A percentile compares a stretch with the other conserved stretches of the same genome.
These are phyloP conservation scores for Pitangus sulphuratus DNA, from an alignment of 2,797 vertebrate species.

Conservation along the genomic window DNA sequence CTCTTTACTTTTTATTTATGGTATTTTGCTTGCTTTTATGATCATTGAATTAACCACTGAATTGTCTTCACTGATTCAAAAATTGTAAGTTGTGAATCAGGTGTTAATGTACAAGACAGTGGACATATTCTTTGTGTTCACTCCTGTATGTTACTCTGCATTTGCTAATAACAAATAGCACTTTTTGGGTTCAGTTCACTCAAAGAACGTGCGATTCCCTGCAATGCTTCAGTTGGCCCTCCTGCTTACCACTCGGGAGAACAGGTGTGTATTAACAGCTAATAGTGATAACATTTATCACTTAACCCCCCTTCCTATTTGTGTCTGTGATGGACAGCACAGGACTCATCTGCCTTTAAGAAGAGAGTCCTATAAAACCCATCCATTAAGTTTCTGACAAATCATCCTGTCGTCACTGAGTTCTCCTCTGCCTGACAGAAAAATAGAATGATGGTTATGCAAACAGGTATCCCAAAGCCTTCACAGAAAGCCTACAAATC, in stretches of 20 bases:
- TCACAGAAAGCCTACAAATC: not conserved
- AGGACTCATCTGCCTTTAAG: not conserved
- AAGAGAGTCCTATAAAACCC: not conserved
- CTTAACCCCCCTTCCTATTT: not conserved
- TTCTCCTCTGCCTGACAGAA: not conserved
- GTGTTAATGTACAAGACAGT: not conserved
- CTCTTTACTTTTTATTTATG: not conserved
- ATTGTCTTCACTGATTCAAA: not conserved
- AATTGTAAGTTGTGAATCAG: not conserved
- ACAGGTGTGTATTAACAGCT: not conserved
- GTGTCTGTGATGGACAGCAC: not conserved
- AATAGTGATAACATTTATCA: not conserved
- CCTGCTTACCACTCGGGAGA: not conserved
- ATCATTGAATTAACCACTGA: not conserved
- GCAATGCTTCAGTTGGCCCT: not conserved
- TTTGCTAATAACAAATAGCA: not conserved
- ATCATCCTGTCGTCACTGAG: not conserved
- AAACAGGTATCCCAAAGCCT: not conserved
- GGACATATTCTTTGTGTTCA: not conserved
- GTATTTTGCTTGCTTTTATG: not conserved
- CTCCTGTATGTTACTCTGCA: not conserved
- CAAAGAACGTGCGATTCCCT: not conserved
- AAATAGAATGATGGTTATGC: not conserved
- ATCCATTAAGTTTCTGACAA: not conserved
- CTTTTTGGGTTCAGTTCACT: not conserved